Conservation (phyloP, 1,140 invertebrate genomes). For the Pseudachorutes palmiensis region DNA sequence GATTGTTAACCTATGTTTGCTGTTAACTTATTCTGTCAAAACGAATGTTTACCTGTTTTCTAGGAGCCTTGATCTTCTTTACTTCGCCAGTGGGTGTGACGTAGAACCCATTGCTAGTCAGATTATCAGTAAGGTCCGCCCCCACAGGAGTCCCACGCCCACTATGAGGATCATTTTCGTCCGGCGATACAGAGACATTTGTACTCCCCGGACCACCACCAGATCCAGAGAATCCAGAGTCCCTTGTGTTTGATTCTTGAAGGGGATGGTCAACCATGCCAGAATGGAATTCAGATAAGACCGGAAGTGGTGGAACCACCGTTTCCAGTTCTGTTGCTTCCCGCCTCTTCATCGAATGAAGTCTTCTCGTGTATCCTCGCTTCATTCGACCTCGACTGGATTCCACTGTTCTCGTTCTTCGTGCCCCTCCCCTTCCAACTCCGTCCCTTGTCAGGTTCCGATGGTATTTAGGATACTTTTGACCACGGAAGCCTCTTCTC, state of each 20-base stretch:
- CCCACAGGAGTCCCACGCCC: background rate
- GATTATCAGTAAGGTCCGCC: conserved; percentile 7
- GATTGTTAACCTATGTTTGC: no score
- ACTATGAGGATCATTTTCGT: conserved; percentile 10
- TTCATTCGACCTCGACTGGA: conserved; percentile 9
- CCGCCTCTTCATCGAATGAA: background rate
- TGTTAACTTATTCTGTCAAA: no score
- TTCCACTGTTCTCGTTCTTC: background rate
- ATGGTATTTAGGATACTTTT: background rate
- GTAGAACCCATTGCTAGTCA: conserved; percentile 3
- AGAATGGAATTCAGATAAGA: background rate
- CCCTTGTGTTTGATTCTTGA: background rate
- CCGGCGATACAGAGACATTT: conserved; percentile 1
- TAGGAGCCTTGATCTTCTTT: conserved; percentile 22
- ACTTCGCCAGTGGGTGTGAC: background rate
- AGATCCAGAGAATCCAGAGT: conserved; percentile 7
- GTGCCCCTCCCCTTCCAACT: background rate
- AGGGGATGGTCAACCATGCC: background rate
- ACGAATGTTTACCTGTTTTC: conserved; percentile 36
- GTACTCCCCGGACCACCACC: background rate
- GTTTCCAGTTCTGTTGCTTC: background rate
- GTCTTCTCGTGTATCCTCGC: conserved; percentile 22
- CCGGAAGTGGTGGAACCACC: background rate
- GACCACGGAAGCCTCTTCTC: background rate
- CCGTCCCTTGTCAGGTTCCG: background rate